Conservation (phyloP, 1,140 invertebrate genomes). For the Zaprionus africanus region DNA sequence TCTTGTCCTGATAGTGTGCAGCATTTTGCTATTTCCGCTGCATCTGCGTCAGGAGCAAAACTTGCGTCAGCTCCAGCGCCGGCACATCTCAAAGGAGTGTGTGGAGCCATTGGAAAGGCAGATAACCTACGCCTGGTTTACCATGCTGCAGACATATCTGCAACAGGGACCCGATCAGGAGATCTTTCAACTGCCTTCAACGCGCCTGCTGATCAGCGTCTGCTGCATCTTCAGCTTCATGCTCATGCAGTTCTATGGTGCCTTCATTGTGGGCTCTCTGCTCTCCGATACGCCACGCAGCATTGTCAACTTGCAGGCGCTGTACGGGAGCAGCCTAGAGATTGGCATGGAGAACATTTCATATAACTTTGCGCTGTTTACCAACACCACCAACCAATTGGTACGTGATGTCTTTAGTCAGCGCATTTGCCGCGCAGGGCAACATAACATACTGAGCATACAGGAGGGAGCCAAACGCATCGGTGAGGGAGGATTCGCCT, state of each 20-base stretch:
- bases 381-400: slow-evolving; percentile 53
- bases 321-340: slow-evolving; percentile 85
- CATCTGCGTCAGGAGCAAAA: slow-evolving; percentile 48
- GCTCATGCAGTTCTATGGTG: slow-evolving; percentile 87
- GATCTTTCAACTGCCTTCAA: slow-evolving; percentile 64
- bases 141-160: slow-evolving; percentile 68
- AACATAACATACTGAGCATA: slow-evolving; percentile 57
- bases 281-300: slow-evolving; percentile 86
- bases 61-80: background rate
- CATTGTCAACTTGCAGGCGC: slow-evolving; percentile 85
- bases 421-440: slow-evolving; percentile 47
- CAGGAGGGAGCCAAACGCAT: slow-evolving; percentile 61
- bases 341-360: slow-evolving; percentile 86
- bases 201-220: slow-evolving; percentile 83
- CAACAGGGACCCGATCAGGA: slow-evolving; percentile 66
- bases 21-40: slow-evolving; percentile 56
- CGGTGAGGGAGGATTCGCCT: slow-evolving; percentile 65
- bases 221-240: slow-evolving; percentile 86
- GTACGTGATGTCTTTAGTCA: slow-evolving; percentile 54
- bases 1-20: slow-evolving; percentile 45
- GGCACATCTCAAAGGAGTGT: too few relatives aligned
- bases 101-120: slow-evolving; percentile 25
- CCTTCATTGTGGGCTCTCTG: slow-evolving; percentile 88
- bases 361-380: slow-evolving; percentile 85
- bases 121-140: slow-evolving; percentile 63